A percentile compares a stretch with the other conserved stretches of the same genome.
Evolutionary conservation across 2,113 vertebrate genomes (phyloP).

Genomic region (Theristicus caerulescens): DNA sequence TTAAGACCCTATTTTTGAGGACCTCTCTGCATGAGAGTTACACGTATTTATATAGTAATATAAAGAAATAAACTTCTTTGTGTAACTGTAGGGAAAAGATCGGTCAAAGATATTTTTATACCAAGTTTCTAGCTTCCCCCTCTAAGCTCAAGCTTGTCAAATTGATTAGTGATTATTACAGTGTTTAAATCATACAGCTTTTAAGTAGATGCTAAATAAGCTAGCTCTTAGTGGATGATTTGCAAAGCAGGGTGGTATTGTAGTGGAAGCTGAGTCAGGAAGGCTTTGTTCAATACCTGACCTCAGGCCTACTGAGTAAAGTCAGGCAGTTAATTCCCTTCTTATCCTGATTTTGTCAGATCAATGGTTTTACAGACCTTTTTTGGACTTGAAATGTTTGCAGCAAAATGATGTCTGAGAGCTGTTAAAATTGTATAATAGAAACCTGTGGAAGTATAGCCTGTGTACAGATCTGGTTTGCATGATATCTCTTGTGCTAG

Average conservation of each 20-base stretch:
- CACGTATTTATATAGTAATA: background rate
- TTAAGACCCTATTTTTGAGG: background rate
- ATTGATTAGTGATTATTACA: constrained; percentile 28
- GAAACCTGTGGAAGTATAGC: background rate
- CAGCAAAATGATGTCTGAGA: background rate
- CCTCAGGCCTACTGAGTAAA: background rate
- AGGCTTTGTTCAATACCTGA: background rate
- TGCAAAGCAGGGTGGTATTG: background rate
- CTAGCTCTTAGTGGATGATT: constrained; percentile 1
- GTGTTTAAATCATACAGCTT: constrained; percentile 11
- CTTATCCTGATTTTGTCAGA: background rate
- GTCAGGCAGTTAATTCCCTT: constrained; percentile 3
- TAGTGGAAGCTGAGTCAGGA: background rate
- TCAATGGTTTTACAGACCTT: background rate
- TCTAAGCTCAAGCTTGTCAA: background rate
- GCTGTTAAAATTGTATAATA: background rate
- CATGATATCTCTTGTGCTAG: background rate
- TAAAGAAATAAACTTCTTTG: background rate
- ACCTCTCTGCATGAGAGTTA: background rate
- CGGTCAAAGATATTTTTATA: background rate
- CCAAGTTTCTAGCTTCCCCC: background rate
- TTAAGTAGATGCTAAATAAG: background rate
- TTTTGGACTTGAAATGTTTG: background rate
- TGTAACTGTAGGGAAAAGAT: background rate
- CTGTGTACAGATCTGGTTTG: background rate